Conservation (phyloP, 2,888 invertebrate species). For the Spisula solida region DNA sequence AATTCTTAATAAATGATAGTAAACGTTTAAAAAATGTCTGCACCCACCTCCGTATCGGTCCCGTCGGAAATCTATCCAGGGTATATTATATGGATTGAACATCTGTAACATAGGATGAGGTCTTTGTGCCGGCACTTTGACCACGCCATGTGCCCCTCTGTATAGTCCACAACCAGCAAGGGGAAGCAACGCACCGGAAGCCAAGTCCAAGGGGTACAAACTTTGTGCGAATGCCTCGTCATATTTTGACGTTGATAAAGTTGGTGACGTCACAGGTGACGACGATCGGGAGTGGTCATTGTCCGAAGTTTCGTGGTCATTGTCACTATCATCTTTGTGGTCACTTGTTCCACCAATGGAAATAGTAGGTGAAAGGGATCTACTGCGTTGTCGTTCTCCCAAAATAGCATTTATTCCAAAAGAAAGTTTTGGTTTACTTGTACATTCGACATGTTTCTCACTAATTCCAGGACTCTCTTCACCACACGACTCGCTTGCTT, state of each 20-base stretch:
- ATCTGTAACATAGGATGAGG: constrained; percentile 78
- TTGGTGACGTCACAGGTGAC: constrained; percentile 65
- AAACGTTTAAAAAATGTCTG: neutral
- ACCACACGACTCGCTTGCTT: constrained; percentile 17
- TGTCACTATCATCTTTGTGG: constrained; percentile 55
- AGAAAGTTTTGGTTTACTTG: constrained; percentile 73
- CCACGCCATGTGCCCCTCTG: constrained; percentile 74
- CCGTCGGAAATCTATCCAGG: constrained; percentile 85
- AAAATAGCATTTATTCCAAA: constrained; percentile 82
- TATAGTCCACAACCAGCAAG: constrained; percentile 66
- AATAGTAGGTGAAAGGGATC: constrained; percentile 52
- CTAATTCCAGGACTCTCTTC: constrained; percentile 10
- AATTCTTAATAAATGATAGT: neutral
- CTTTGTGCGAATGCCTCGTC: constrained; percentile 48
- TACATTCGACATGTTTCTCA: constrained; percentile 28
- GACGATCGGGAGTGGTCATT: constrained; percentile 51
- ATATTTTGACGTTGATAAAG: constrained; percentile 62
- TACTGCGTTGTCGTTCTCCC: constrained; percentile 60
- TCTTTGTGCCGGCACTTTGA: constrained; percentile 81
- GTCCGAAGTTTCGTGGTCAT: constrained; percentile 36
- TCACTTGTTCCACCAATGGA: constrained; percentile 40
- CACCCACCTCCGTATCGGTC: constrained; percentile 83
- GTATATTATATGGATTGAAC: constrained; percentile 78
- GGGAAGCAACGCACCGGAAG: constrained; percentile 57
- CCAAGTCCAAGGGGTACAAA: constrained; percentile 63